Evolutionary conservation across 2,113 vertebrate genomes (phyloP).

Genomic region (Ciconia maguari): DNA sequence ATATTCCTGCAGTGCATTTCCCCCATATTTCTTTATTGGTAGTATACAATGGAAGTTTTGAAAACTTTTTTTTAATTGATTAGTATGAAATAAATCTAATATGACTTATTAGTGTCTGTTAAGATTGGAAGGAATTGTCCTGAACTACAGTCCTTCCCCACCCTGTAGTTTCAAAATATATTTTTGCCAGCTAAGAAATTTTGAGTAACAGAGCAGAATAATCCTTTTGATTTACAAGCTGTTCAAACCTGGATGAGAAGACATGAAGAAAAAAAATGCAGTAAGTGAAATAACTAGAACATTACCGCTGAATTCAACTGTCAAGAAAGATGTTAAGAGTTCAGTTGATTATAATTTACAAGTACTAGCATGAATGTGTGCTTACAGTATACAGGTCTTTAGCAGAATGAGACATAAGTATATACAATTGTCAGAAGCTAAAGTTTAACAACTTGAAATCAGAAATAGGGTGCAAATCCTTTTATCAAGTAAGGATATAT

Average conservation of each 20-base stretch:
- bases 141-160: not conserved
- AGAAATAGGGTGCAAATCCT: not conserved
- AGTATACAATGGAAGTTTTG: not conserved
- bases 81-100: not conserved
- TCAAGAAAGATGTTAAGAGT: not conserved
- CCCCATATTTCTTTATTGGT: not conserved
- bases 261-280: not conserved
- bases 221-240: slow-evolving; percentile 13
- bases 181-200: not conserved
- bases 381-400: not conserved
- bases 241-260: not conserved
- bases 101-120: not conserved
- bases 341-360: not conserved
- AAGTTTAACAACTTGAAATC: not conserved
- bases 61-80: not conserved
- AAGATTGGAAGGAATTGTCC: not conserved
- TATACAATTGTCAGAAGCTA: not conserved
- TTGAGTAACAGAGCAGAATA: not conserved
- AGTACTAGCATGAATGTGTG: not conserved
- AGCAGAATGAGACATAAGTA: not conserved
- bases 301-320: not conserved
- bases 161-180: not conserved
- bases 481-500: not conserved
- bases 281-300: not conserved
- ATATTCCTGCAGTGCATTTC: not conserved